Evolutionary conservation across 2,888 invertebrate genomes (phyloP).

Genomic region (Orgyia antiqua): DNA sequence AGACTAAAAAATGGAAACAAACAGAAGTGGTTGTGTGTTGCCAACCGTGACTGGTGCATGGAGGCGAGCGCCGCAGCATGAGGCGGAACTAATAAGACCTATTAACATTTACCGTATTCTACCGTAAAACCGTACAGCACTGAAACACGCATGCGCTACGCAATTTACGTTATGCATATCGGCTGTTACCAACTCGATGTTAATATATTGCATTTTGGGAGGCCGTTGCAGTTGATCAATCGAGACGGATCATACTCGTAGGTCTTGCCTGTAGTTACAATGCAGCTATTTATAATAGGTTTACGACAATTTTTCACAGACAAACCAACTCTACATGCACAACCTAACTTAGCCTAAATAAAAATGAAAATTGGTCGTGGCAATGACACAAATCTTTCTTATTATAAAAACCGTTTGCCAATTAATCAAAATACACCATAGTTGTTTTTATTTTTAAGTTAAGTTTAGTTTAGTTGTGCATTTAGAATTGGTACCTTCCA

Average conservation of each 20-base stretch:
- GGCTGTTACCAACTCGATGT: slow-evolving; percentile 22
- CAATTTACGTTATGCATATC: slow-evolving; percentile 35
- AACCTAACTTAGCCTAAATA: too few relatives aligned
- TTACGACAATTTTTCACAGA: too few relatives aligned
- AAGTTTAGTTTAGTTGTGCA: too few relatives aligned
- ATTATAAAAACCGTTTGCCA: too few relatives aligned
- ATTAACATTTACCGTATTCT: slow-evolving; percentile 62
- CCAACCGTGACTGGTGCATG: slow-evolving; percentile 43
- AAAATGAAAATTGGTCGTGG: too few relatives aligned
- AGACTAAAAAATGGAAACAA: slow-evolving; percentile 23
- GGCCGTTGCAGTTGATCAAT: background rate
- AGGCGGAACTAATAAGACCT: slow-evolving; percentile 65
- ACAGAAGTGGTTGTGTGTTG: slow-evolving; percentile 35
- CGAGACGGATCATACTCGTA: slow-evolving; percentile 1
- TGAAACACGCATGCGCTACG: slow-evolving; percentile 30
- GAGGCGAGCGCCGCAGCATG: slow-evolving; percentile 26
- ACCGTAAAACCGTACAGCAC: slow-evolving; percentile 45
- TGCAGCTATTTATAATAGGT: too few relatives aligned
- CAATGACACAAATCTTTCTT: too few relatives aligned
- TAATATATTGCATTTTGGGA: slow-evolving; percentile 6
- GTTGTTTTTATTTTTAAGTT: too few relatives aligned
- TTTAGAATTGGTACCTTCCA: too few relatives aligned
- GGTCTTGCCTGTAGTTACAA: slow-evolving; percentile 1
- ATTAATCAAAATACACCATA: too few relatives aligned
- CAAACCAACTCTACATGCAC: too few relatives aligned